Percentiles rank a stretch among this genome's conserved stretches.
These are phyloP conservation scores for Harmothoe impar DNA, from an alignment of 2,888 invertebrate genomes.

Conservation along the genomic window DNA sequence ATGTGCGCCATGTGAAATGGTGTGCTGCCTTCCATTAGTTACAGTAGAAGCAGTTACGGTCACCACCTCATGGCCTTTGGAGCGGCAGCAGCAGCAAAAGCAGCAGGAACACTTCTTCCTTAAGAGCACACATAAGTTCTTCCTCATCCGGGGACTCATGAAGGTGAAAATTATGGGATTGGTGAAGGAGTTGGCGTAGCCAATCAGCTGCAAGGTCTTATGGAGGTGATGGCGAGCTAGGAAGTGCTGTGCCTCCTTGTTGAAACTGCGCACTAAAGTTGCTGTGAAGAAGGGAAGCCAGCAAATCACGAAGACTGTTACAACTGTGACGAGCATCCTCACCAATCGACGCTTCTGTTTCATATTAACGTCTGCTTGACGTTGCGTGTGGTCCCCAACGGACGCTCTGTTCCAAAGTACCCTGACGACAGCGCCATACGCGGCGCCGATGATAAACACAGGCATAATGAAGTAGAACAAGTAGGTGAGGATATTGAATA, in stretches of 20 bases:
- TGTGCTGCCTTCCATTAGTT: no score
- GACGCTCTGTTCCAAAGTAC: not conserved
- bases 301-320: not conserved
- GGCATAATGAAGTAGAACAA: not conserved
- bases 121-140: not conserved
- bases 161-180: constrained; percentile 38
- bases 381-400: not conserved
- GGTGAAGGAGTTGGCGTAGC: constrained; percentile 21
- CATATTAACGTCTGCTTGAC: not conserved
- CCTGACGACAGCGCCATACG: not conserved
- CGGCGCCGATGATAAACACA: not conserved
- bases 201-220: constrained; percentile 33
- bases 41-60: no score
- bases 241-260: not conserved
- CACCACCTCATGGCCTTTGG: no score
- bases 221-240: not conserved
- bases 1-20: no score
- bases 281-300: constrained; percentile 53
- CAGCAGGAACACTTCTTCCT: not conserved
- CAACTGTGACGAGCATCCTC: constrained; percentile 28
- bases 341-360: constrained; percentile 10
- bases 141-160: constrained; percentile 33
- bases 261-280: not conserved
- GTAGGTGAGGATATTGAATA: constrained; percentile 29
- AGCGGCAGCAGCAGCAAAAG: not conserved